Conservation (phyloP, 2,888 invertebrate genomes). For the Maniola hyperantus region DNA sequence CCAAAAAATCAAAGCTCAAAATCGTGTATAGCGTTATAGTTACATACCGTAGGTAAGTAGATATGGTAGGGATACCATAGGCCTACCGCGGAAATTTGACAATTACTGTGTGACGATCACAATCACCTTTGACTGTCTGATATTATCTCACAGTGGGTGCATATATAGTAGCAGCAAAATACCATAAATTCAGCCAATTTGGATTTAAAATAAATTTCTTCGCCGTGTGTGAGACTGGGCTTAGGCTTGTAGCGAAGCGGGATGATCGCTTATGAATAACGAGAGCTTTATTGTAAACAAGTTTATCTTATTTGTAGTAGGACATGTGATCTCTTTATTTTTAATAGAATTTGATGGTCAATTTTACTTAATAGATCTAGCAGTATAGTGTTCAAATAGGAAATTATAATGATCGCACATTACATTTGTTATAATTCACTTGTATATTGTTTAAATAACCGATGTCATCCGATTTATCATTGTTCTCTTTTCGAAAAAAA, state of each 20-base stretch:
- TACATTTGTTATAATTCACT: slow-evolving; percentile 52
- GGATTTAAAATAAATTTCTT: too few relatives aligned
- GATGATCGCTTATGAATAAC: slow-evolving; percentile 60
- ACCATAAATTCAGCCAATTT: neutral
- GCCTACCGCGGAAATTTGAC: too few relatives aligned
- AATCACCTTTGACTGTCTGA: neutral
- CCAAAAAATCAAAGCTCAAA: too few relatives aligned
- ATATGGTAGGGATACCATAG: too few relatives aligned
- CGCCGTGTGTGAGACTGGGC: neutral
- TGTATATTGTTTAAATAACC: slow-evolving; percentile 53
- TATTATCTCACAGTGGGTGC: neutral
- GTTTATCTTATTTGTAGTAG: slow-evolving; percentile 76
- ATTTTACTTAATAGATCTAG: slow-evolving; percentile 81
- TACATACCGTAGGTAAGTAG: too few relatives aligned
- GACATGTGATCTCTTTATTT: slow-evolving; percentile 81
- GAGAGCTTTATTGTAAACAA: slow-evolving; percentile 75
- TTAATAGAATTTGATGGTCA: slow-evolving; percentile 80
- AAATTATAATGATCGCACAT: slow-evolving; percentile 61
- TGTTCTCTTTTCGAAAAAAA: slow-evolving; percentile 17
- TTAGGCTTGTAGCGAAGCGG: slow-evolving; percentile 41
- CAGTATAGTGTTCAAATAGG: slow-evolving; percentile 67
- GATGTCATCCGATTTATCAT: slow-evolving; percentile 59
- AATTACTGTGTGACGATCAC: too few relatives aligned
- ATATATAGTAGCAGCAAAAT: neutral
- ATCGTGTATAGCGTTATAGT: too few relatives aligned